Evolutionary conservation across 1,140 invertebrate genomes (phyloP).

Genomic region (Calosoma granatense): DNA sequence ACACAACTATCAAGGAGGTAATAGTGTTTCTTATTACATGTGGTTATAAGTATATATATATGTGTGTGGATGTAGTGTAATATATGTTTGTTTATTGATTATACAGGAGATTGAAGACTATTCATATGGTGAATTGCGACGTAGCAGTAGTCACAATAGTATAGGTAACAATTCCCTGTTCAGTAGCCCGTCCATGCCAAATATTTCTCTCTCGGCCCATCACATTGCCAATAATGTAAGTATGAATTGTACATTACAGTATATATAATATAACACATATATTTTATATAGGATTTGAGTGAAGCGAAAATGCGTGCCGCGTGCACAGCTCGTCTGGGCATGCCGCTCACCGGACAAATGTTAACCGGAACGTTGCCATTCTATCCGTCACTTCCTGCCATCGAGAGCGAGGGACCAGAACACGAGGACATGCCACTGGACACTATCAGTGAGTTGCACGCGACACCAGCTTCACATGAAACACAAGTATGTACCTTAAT

Average conservation of each 20-base stretch:
- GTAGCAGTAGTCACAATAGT: slow-evolving; percentile 42
- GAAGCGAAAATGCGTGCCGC: slow-evolving; percentile 69
- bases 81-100: slow-evolving; percentile 28
- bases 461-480: slow-evolving; percentile 20
- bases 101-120: slow-evolving; percentile 45
- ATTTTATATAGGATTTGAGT: slow-evolving; percentile 39
- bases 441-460: slow-evolving; percentile 36
- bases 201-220: slow-evolving; percentile 71
- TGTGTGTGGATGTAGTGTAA: neutral
- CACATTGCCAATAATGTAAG: slow-evolving; percentile 19
- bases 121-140: slow-evolving; percentile 41
- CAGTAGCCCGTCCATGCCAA: slow-evolving; percentile 90
- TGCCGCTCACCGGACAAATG: slow-evolving; percentile 62
- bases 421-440: slow-evolving; percentile 34
- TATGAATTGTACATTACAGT: slow-evolving; percentile 5
- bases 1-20: slow-evolving; percentile 29
- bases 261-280: slow-evolving; percentile 4
- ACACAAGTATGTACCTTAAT: slow-evolving; percentile 6
- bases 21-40: slow-evolving; percentile 9
- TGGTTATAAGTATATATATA: neutral
- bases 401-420: slow-evolving; percentile 39
- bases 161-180: slow-evolving; percentile 55
- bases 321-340: slow-evolving; percentile 57
- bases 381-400: slow-evolving; percentile 60
- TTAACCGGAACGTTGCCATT: slow-evolving; percentile 62